phyloP scores from a whole-genome alignment of 1,140 invertebrate genomes.

The Ips nitidus region DNA sequence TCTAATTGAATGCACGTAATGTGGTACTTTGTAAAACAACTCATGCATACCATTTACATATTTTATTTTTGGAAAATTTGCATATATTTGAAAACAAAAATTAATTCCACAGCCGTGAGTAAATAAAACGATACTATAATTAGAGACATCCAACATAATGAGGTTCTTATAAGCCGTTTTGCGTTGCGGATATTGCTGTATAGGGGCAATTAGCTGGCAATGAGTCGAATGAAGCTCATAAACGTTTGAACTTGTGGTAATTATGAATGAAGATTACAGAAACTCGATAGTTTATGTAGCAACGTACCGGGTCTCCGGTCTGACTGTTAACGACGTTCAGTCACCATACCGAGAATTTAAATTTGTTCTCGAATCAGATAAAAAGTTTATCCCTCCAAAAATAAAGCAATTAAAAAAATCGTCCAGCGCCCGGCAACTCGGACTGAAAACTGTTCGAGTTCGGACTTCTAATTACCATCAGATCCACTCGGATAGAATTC shows the following conservation, averaged over 20 bases:
- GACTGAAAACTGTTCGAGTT: too few relatives aligned
- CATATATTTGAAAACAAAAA: not conserved
- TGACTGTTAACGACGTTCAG: too few relatives aligned
- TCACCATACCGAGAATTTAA: too few relatives aligned
- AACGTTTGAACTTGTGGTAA: constrained; percentile 24
- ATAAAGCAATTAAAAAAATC: constrained; percentile 19
- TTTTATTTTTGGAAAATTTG: too few relatives aligned
- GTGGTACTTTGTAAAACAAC: too few relatives aligned
- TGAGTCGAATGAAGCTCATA: constrained; percentile 26
- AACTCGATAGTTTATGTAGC: constrained; percentile 14
- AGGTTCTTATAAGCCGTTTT: constrained; percentile 29
- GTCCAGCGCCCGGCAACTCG: not conserved
- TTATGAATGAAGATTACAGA: constrained; percentile 23
- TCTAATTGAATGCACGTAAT: too few relatives aligned
- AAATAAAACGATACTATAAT: constrained; percentile 24
- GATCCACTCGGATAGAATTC: not conserved
- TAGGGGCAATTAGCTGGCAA: constrained; percentile 35
- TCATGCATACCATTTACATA: too few relatives aligned
- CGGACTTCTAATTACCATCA: constrained; percentile 1
- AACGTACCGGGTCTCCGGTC: not conserved
- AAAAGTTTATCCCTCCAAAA: not conserved
- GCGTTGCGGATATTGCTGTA: constrained; percentile 35
- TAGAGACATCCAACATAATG: constrained; percentile 22
- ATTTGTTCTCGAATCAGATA: too few relatives aligned
- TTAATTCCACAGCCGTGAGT: constrained; percentile 8